These are phyloP conservation scores for Erebia epiphron DNA, from an alignment of 2,888 invertebrate species.

Conservation along the genomic window DNA sequence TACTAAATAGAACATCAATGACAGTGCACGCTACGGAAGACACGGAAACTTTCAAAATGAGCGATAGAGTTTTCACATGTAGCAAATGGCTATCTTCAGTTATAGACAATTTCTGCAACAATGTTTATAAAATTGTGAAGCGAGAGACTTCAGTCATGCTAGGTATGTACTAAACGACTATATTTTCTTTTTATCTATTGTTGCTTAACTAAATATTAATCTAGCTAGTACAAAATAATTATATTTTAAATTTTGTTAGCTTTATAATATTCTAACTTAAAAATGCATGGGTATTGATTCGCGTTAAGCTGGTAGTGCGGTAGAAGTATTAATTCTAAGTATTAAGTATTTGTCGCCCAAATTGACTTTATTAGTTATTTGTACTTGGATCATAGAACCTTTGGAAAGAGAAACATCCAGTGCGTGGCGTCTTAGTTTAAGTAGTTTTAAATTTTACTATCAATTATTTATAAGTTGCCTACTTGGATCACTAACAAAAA, in stretches of 20 bases:
- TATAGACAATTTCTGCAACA: constrained; percentile 67
- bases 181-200: neutral
- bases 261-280: too few relatives aligned
- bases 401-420: too few relatives aligned
- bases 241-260: too few relatives aligned
- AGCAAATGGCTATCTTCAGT: constrained; percentile 64
- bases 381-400: too few relatives aligned
- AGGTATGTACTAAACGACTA: constrained; percentile 50
- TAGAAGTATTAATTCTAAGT: neutral
- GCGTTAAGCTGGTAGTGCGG: neutral
- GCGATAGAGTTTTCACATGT: constrained; percentile 62
- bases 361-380: too few relatives aligned
- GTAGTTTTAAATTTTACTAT: too few relatives aligned
- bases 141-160: constrained; percentile 67
- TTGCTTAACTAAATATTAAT: too few relatives aligned
- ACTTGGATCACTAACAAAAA: too few relatives aligned
- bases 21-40: constrained; percentile 45
- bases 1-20: constrained; percentile 49
- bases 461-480: too few relatives aligned
- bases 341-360: neutral
- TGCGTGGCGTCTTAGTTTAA: too few relatives aligned
- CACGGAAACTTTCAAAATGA: constrained; percentile 54
- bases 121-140: constrained; percentile 66
- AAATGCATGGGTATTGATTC: too few relatives aligned
- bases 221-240: too few relatives aligned